Evolutionary conservation across 2,797 vertebrate species (phyloP), one percentile per base, ranked within the genome.

Genomic region (Capromys pilorides): DNA sequence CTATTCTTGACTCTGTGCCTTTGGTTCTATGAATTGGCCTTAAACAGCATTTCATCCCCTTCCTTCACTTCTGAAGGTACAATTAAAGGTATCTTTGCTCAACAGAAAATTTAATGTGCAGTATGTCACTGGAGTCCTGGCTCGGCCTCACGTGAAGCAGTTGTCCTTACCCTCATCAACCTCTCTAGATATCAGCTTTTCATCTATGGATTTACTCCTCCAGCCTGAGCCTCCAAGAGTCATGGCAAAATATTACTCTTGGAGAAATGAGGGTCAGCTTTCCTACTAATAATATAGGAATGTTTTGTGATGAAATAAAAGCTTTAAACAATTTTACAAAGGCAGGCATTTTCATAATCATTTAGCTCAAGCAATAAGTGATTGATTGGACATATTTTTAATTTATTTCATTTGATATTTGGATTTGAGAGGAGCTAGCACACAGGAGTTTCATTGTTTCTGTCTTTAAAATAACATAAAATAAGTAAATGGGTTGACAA

Each of bases 241-340:
- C 54, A 14, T 57, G 54, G 54, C 16, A 16, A 57, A 57, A 57
- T 13, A 51, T 51, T 51, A 7, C 16, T 90, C 59, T 66, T 57
- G 77, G 22, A 91, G 59, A 92, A 71, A 80, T 83, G 66, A 84
- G 39, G 73, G 82, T 85, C 6, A 54, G 61, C 51, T 83, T 24
- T 31, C 26, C 78, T 59, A 75, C 28, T 64, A 13, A 62, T 64
- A 59, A 45, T n/a, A 81, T 14, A 81, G 39, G 45, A 82, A 22
- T 84, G 19, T 39, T 91, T 66, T 54, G 61, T 59, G 57, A 80
- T n/a, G 71, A 80, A 89, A 82, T 51, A 62, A 71, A 82, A 94
- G 9, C 26, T 81, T 61, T 77, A 64, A 77, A 95, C 87, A 57
- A 84, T 85, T 5, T 87, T 66, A 78, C 5, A 78, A 92, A 95